Evolutionary conservation across 2,888 invertebrate genomes (phyloP).

Genomic region (Tinea trinotella): DNA sequence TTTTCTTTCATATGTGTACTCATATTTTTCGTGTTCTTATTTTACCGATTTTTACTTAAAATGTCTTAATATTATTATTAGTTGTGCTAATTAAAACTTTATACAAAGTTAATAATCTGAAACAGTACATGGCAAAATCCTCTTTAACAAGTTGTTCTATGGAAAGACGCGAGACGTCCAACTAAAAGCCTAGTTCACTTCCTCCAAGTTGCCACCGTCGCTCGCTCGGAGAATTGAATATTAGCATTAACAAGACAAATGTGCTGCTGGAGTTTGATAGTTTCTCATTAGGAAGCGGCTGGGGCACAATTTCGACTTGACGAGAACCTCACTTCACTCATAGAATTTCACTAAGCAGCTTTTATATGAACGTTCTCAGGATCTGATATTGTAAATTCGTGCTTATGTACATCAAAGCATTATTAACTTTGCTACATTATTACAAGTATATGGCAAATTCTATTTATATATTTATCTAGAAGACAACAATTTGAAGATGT

Average conservation of each 20-base stretch:
- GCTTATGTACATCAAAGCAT: background rate
- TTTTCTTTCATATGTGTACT: constrained; percentile 34
- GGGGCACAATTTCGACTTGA: constrained; percentile 15
- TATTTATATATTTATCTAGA: background rate
- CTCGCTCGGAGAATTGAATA: constrained; percentile 48
- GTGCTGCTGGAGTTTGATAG: constrained; percentile 56
- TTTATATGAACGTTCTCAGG: background rate
- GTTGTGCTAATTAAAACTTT: background rate
- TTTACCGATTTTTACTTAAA: background rate
- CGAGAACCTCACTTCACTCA: background rate
- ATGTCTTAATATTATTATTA: background rate
- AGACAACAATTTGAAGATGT: background rate
- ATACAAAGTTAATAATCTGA: background rate
- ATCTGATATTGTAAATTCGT: constrained; percentile 7
- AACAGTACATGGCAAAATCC: background rate
- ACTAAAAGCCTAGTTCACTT: constrained; percentile 32
- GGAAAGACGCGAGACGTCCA: constrained; percentile 23
- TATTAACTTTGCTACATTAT: background rate
- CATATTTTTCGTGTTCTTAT: background rate
- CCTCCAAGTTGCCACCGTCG: constrained; percentile 27
- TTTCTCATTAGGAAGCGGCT: constrained; percentile 44
- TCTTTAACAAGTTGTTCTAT: constrained; percentile 9
- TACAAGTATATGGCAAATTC: background rate
- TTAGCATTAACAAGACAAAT: constrained; percentile 60
- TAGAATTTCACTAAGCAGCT: constrained; percentile 16